Evolutionary conservation across 2,888 invertebrate genomes (phyloP).

Genomic region (Lampropteryx suffumata): DNA sequence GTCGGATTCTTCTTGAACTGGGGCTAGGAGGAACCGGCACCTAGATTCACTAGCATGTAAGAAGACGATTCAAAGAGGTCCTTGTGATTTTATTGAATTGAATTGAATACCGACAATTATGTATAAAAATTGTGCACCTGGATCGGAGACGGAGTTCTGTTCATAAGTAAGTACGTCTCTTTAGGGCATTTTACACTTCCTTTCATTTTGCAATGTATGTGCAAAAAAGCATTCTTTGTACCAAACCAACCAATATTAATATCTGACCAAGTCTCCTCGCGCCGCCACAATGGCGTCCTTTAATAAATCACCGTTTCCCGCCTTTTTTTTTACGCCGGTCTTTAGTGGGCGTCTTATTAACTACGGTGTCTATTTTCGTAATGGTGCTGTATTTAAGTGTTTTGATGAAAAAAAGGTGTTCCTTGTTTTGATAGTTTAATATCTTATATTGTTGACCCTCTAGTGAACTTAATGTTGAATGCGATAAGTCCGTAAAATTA

Average conservation of each 20-base stretch:
- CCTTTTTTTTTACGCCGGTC: constrained; percentile 50
- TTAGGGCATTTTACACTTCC: no score
- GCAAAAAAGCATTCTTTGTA: no score
- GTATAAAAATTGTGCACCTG: no score
- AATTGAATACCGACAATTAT: no score
- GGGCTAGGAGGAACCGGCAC: no score
- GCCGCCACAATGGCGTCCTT: constrained; percentile 48
- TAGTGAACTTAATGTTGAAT: neutral
- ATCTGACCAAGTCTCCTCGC: constrained; percentile 46
- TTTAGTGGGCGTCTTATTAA: constrained; percentile 51
- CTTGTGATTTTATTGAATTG: no score
- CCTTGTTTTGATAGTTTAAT: neutral
- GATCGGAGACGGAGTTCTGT: no score
- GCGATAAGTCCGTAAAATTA: neutral
- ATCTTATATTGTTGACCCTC: neutral
- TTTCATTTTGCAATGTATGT: no score
- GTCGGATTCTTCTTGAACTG: no score
- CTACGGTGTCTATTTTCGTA: constrained; percentile 54
- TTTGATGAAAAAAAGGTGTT: constrained; percentile 44
- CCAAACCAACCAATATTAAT: constrained; percentile 40
- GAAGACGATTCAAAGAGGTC: no score
- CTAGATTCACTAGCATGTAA: no score
- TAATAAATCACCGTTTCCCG: constrained; percentile 56
- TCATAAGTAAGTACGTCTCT: no score
- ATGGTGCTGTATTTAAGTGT: constrained; percentile 39